These are phyloP conservation scores for Puntigrus tetrazona DNA, from an alignment of 2,113 vertebrate genomes.

Conservation along the genomic window DNA sequence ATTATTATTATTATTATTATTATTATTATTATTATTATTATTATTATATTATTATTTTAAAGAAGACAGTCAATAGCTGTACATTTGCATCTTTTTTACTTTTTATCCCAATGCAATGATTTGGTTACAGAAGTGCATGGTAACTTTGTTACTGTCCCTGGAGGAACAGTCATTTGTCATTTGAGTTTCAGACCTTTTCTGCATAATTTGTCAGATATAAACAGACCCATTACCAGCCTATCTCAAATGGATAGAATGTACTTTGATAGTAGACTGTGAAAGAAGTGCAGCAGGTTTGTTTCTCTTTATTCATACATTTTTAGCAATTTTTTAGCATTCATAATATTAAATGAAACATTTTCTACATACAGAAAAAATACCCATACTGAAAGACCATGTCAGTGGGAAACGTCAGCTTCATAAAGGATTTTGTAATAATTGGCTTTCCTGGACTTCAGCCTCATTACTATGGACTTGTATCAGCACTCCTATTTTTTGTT, in stretches of 20 bases:
- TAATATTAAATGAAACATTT: background rate
- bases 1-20: too few species aligned
- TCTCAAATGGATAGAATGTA: background rate
- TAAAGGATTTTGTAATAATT: constrained; percentile 56
- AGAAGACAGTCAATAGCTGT: too few species aligned
- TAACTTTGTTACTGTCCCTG: background rate
- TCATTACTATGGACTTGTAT: constrained; percentile 29
- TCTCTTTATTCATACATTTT: background rate
- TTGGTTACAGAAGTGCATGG: background rate
- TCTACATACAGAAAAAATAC: background rate
- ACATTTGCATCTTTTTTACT: too few species aligned
- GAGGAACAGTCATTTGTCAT: background rate
- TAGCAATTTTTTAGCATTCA: background rate
- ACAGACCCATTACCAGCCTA: background rate
- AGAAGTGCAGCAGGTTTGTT: background rate
- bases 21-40: too few species aligned
- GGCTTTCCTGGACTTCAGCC: too few species aligned
- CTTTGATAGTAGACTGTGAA: background rate
- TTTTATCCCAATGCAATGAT: background rate
- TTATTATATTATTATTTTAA: too few species aligned
- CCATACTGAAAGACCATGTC: constrained; percentile 48
- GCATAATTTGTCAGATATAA: constrained; percentile 9
- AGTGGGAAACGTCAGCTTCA: constrained; percentile 54
- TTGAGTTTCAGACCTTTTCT: background rate
- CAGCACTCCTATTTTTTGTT: constrained; percentile 52